Evolutionary conservation across 2,888 invertebrate species (phyloP), one percentile per base, ranked within the genome.

Genomic region (Melanargia galathea): DNA sequence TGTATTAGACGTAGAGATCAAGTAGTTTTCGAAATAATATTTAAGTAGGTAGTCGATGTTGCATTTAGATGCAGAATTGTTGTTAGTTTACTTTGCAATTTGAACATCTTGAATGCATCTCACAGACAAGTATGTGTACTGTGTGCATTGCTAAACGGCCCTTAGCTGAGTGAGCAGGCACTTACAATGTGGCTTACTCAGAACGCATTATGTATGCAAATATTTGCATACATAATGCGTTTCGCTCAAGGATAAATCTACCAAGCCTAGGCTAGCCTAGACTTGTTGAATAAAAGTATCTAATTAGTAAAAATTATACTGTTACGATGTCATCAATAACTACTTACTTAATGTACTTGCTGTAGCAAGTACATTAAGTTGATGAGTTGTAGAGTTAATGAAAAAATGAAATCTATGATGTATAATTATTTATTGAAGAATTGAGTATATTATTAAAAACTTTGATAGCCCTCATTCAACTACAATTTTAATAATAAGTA

Each of bases 61-160:
- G 5, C 16, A n/a, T 16, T 1, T 10, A 11, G 2, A 13, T 20
- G 49, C 51, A 5, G 33, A 35, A 52, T 35, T 10, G 38, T 40
- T 26, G 13, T 45, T 16, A 26, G 16, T 30, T 45, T 46, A 30
- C n/a, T 45, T 45, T 43, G 45, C 7, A 57, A 57, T 57, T 30
- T 43, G 6, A 45, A 30, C 30, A 20, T 30, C 45, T 45, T 20
- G 26, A 43, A 57, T 48, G 22, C 35, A n/a, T 22, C 58, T 58
- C 22, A 48, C 8, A 48, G 30, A 48, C 48, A 58, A 58, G 58
- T 57, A 22, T 33, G 46, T 56, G 45, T 43, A 56, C 30, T 56
- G 45, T 58, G 16, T 48, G 46, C 48, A 58, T 58, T 35, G 33
- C 35, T 46, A 45, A 58, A 58, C 58, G 58, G 58, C 58, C 58